Evolutionary conservation across 2,888 invertebrate genomes (phyloP), one percentile per base, ranked within the genome.

Genomic region (Scelioninae gen. 1): DNA sequence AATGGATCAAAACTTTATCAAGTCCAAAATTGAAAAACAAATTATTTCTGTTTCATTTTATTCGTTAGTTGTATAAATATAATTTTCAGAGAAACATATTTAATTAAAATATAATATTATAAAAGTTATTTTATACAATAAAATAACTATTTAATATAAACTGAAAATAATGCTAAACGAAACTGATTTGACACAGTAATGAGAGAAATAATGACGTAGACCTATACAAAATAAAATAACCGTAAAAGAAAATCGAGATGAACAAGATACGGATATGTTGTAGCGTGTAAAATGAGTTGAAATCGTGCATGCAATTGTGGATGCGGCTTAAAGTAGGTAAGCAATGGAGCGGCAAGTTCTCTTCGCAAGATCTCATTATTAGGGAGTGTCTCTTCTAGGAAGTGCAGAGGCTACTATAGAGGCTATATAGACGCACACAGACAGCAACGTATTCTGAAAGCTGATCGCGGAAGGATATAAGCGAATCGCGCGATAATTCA

Each of bases 381-480:
- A 85, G 82, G 87, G 88, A 88, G 87, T 86, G 88, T 88, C 88
- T 88, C 86, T 89, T 89, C 88, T 87, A 86, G 86, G 88, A 89
- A 89, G 86, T 76, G 78, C 82, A 80, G 77, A 78, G 83, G 86
- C 78, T 75, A 78, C 82, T 78, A 74, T 55, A 40, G 69, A 58
- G 78, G 68, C 49, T 58, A 40, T 69, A 40, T 16, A 58, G 66
- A 62, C 32, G 68, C 62, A 49, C 77, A 43, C 40, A 63, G 43
- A 77, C 77, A 68, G 62, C 23, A 38, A 82, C 72, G 82, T 77
- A 68, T 68, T 65, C 74, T 84, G 86, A 87, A 86, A 86, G 82
- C 83, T 76, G 87, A 88, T 88, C 75, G 71, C 62, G 45, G 49
- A 31, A 68, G 82, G 85, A 87, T 87, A 88, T 72, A 69, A 47